Conservation (phyloP, 2,113 vertebrate genomes). For the Callorhinus ursinus region DNA sequence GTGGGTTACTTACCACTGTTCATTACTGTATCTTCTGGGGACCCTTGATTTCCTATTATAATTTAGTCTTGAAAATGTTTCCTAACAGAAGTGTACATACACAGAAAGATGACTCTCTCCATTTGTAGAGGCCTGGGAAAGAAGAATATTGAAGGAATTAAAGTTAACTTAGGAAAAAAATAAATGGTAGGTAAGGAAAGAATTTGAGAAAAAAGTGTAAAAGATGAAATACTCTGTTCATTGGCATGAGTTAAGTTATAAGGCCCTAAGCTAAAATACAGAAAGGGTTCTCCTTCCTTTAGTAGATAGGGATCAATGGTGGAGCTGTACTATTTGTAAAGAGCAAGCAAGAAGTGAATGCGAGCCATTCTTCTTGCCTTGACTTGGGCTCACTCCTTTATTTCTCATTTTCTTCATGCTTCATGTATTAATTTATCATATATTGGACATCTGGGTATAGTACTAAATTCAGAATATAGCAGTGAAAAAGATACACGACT, state of each 20-base stretch:
- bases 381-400: not conserved
- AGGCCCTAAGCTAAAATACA: not conserved
- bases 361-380: not conserved
- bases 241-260: not conserved
- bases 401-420: not conserved
- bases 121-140: not conserved
- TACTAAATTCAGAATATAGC: not conserved
- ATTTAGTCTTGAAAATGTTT: constrained; percentile 22
- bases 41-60: constrained; percentile 2
- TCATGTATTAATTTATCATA: not conserved
- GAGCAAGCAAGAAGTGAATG: not conserved
- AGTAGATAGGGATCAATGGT: not conserved
- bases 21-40: not conserved
- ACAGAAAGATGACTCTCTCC: not conserved
- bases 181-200: not conserved
- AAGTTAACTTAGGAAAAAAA: not conserved
- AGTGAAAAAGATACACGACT: not conserved
- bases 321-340: not conserved
- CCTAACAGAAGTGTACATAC: not conserved
- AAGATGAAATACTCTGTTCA: not conserved
- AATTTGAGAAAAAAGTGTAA: not conserved
- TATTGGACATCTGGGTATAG: not conserved
- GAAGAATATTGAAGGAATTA: not conserved
- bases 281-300: not conserved
- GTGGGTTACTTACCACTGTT: not conserved